These are phyloP conservation scores for Galaxea fascicularis DNA, from an alignment of 92 coral and sea anemone species.

Conservation along the genomic window DNA sequence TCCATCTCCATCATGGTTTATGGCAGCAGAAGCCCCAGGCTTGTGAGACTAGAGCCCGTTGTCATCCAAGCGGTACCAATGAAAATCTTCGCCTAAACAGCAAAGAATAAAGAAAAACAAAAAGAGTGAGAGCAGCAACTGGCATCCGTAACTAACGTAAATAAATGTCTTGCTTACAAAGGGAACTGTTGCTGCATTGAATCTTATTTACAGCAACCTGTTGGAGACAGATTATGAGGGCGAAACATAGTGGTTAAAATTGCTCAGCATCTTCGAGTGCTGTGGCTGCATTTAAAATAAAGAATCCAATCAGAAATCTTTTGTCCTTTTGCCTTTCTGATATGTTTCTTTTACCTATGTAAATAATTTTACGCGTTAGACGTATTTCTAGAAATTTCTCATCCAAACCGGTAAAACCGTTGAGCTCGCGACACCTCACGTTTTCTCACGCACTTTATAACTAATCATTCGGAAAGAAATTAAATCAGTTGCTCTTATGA, in stretches of 20 bases:
- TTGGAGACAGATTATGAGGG: not conserved
- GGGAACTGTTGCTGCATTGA: not conserved
- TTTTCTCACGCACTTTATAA: no score
- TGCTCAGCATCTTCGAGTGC: not conserved
- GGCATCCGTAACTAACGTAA: no score
- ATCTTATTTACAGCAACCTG: not conserved
- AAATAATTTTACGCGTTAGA: no score
- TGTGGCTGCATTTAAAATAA: no score
- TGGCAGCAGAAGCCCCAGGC: not conserved
- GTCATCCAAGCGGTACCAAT: constrained; percentile 42
- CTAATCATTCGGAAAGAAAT: not conserved
- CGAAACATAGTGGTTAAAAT: not conserved
- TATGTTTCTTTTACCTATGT: no score
- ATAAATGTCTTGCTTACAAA: not conserved
- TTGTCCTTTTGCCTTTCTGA: no score
- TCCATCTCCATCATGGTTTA: constrained; percentile 12
- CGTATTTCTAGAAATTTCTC: no score
- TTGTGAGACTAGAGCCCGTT: constrained; percentile 26
- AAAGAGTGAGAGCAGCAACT: no score
- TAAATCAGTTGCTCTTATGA: not conserved
- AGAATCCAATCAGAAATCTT: no score
- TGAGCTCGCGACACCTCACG: no score
- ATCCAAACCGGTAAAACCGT: no score
- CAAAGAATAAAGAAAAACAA: not conserved
- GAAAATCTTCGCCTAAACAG: constrained; percentile 16